These are phyloP conservation scores for Ormia ochracea DNA, from an alignment of 2,888 invertebrate species.

Conservation along the genomic window DNA sequence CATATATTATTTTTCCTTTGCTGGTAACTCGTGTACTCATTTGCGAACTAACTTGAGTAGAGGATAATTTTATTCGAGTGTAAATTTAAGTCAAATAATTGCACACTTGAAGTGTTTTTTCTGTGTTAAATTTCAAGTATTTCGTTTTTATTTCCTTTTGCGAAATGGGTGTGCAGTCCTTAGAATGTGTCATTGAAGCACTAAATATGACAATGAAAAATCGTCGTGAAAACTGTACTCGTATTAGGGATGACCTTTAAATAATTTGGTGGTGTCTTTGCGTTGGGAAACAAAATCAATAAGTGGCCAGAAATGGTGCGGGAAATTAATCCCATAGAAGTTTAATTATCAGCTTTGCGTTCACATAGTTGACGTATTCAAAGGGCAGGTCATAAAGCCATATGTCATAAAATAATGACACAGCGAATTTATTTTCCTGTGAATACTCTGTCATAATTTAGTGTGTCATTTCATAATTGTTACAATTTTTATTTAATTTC, in stretches of 20 bases:
- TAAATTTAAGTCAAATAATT: slow-evolving; percentile 44
- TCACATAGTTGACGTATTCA: no score
- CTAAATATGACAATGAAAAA: slow-evolving; percentile 33
- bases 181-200: slow-evolving; percentile 10
- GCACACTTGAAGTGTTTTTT: slow-evolving; percentile 35
- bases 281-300: neutral
- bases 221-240: neutral
- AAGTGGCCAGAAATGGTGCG: neutral
- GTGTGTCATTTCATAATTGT: no score
- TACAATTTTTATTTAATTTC: no score
- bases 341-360: neutral
- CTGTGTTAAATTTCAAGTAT: neutral
- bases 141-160: no score
- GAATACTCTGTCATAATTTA: no score
- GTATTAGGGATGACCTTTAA: slow-evolving; percentile 7
- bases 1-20: neutral
- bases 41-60: slow-evolving; percentile 5
- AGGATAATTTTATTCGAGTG: slow-evolving; percentile 37
- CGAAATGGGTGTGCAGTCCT: slow-evolving; percentile 33
- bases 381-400: no score
- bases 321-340: neutral
- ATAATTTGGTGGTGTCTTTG: neutral
- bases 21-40: neutral
- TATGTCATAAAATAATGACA: no score
- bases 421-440: no score